Conservation (phyloP, 2,888 invertebrate genomes). For the Agriopis leucophaearia region DNA sequence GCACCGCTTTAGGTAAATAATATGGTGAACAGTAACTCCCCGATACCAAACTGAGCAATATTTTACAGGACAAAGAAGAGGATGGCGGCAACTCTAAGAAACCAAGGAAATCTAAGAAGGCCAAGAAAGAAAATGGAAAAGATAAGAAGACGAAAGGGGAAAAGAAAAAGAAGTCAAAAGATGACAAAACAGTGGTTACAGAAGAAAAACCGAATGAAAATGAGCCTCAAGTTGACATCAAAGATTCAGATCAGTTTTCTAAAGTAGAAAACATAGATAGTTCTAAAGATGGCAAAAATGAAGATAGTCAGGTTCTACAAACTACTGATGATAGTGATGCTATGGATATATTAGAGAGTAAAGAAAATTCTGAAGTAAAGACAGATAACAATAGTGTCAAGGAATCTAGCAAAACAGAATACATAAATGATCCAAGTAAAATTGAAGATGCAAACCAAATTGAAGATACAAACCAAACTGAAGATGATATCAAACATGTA, state of each 20-base stretch:
- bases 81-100: slow-evolving; percentile 60
- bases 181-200: slow-evolving; percentile 21
- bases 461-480: background rate
- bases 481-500: slow-evolving; percentile 1
- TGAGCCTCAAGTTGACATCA: slow-evolving; percentile 11
- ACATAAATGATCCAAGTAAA: slow-evolving; percentile 12
- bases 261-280: background rate
- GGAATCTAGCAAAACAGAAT: background rate
- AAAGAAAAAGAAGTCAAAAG: slow-evolving; percentile 18
- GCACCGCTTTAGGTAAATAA: slow-evolving; percentile 83
- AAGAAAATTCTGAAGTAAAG: slow-evolving; percentile 7
- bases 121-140: slow-evolving; percentile 35
- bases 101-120: slow-evolving; percentile 37
- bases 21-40: slow-evolving; percentile 66
- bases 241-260: slow-evolving; percentile 11
- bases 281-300: background rate
- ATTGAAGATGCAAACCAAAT: background rate
- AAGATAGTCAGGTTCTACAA: slow-evolving; percentile 1
- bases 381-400: background rate
- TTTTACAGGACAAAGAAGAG: slow-evolving; percentile 79
- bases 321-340: background rate
- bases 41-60: slow-evolving; percentile 77
- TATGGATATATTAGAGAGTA: slow-evolving; percentile 18
- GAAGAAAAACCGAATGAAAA: slow-evolving; percentile 8
- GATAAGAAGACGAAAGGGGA: slow-evolving; percentile 7